These are phyloP conservation scores for Neodon shergylaensis DNA, from an alignment of 2,113 vertebrate genomes.

Conservation along the genomic window DNA sequence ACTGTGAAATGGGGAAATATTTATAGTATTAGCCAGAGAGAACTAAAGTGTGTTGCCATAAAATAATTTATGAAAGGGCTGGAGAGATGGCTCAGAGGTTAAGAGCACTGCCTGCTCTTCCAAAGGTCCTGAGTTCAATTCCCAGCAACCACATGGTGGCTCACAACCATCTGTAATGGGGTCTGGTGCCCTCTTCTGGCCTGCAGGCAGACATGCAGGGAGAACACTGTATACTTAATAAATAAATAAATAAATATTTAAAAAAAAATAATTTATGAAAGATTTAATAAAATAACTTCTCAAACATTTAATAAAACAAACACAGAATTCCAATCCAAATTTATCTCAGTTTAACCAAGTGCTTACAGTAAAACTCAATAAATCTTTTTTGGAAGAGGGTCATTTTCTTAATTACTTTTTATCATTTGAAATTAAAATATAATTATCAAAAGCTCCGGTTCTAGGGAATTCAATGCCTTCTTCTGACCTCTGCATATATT, in stretches of 20 bases:
- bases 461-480: neutral
- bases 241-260: too few relatives aligned
- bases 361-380: neutral
- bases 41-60: neutral
- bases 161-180: too few relatives aligned
- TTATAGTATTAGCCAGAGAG: slow-evolving; percentile 14
- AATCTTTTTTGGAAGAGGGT: neutral
- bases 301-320: neutral
- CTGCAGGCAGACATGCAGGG: too few relatives aligned
- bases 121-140: too few relatives aligned
- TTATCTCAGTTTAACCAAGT: neutral
- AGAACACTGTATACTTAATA: too few relatives aligned
- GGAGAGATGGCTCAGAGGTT: too few relatives aligned
- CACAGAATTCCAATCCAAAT: neutral
- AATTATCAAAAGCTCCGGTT: neutral
- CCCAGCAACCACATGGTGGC: too few relatives aligned
- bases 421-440: neutral
- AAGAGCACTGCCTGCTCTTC: too few relatives aligned
- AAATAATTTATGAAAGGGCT: neutral
- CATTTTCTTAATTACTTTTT: neutral
- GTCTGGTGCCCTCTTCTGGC: too few relatives aligned
- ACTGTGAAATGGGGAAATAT: neutral
- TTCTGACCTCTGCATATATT: neutral
- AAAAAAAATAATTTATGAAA: neutral
- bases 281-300: neutral